These are phyloP conservation scores for Tangachromis dhanisi DNA, from an alignment of 2,113 vertebrate genomes.

Conservation along the genomic window DNA sequence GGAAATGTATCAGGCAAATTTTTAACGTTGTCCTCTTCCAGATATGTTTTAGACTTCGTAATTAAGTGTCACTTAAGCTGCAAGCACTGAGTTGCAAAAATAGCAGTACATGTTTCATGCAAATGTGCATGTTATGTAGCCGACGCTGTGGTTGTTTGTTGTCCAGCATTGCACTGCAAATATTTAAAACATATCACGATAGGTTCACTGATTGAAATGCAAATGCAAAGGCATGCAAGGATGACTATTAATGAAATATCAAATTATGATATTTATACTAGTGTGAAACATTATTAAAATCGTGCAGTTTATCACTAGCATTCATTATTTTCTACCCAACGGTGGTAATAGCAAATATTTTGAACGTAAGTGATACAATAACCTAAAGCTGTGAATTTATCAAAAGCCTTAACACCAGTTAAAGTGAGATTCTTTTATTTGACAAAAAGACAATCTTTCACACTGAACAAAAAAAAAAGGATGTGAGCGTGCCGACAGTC, in stretches of 20 bases:
- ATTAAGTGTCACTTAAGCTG: neutral
- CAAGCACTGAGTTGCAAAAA: neutral
- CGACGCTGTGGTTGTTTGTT: neutral
- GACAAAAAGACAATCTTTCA: neutral
- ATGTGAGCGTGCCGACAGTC: neutral
- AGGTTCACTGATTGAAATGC: neutral
- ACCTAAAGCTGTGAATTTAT: neutral
- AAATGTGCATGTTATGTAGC: neutral
- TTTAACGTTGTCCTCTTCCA: fast-evolving
- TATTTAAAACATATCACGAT: neutral
- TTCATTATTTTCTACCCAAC: neutral
- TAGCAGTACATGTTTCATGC: neutral
- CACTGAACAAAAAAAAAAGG: neutral
- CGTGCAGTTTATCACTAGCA: neutral
- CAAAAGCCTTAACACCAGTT: neutral
- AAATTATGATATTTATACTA: neutral
- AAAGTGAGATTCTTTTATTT: neutral
- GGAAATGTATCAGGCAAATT: neutral
- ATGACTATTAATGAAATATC: neutral
- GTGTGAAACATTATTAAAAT: neutral
- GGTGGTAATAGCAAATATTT: neutral
- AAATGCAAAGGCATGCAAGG: neutral
- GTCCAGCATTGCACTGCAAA: neutral
- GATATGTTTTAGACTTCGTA: neutral
- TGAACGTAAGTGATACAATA: neutral